Conservation (phyloP, 2,888 invertebrate species). For the Melanophora roralis region DNA sequence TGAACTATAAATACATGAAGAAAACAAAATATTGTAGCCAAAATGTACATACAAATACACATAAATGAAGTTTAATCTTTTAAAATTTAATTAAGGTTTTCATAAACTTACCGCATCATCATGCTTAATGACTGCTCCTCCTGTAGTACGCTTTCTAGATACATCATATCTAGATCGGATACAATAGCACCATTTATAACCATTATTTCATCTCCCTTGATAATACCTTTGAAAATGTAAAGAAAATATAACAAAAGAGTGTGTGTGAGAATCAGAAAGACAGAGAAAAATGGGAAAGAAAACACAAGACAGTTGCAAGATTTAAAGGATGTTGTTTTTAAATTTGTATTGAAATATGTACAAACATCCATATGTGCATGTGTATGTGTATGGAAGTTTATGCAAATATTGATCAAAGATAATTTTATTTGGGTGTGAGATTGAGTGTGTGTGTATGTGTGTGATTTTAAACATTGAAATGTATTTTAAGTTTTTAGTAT, state of each 20-base stretch:
- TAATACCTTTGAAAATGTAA: slow-evolving; percentile 84
- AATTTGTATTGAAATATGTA: slow-evolving; percentile 32
- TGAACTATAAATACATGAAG: slow-evolving; percentile 79
- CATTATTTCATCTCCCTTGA: slow-evolving; percentile 98
- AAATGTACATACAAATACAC: not conserved
- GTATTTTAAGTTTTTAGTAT: slow-evolving; percentile 40
- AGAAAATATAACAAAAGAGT: not conserved
- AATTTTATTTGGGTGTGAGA: slow-evolving; percentile 33
- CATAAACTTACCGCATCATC: slow-evolving; percentile 92
- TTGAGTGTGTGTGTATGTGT: not conserved
- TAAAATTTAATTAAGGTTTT: too few species aligned
- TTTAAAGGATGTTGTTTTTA: slow-evolving; percentile 42
- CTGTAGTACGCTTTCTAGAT: slow-evolving; percentile 96
- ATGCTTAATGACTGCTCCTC: slow-evolving; percentile 95
- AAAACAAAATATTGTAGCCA: not conserved
- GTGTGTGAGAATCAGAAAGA: too few species aligned
- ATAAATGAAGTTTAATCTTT: too few species aligned
- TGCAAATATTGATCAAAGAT: slow-evolving; percentile 47
- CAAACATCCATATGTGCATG: not conserved
- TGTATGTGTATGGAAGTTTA: not conserved
- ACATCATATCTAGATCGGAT: slow-evolving; percentile 99
- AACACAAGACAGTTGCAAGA: slow-evolving; percentile 39
- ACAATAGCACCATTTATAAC: slow-evolving; percentile 99
- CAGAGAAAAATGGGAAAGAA: not conserved
- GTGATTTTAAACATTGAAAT: slow-evolving; percentile 36